phyloP scores from a whole-genome alignment of 2,113 vertebrate species.

The Chiloscyllium plagiosum region DNA sequence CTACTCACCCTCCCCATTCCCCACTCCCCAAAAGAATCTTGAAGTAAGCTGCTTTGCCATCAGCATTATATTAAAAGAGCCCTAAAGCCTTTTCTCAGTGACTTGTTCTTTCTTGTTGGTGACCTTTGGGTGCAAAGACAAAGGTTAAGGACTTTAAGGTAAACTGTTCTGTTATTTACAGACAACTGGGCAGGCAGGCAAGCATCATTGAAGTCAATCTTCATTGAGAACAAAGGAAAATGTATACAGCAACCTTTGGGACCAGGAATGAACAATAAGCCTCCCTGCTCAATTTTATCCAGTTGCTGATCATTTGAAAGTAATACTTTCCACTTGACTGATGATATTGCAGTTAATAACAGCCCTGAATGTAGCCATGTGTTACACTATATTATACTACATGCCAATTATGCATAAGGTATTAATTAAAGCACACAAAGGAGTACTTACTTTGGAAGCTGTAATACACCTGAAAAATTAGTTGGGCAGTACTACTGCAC shows the following conservation, averaged over 20 bases:
- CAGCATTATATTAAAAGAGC: not conserved
- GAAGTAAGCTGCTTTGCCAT: not conserved
- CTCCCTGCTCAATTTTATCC: not conserved
- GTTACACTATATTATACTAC: not conserved
- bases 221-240: not conserved
- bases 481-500: not conserved
- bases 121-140: not conserved
- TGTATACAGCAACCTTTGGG: not conserved
- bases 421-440: not conserved
- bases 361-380: not conserved
- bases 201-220: not conserved
- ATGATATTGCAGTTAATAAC: not conserved
- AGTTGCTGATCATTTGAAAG: not conserved
- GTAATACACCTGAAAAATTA: not conserved
- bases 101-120: not conserved
- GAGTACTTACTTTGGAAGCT: not conserved
- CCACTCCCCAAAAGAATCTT: not conserved
- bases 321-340: conserved; percentile 8
- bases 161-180: not conserved
- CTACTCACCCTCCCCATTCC: too few species aligned
- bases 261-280: not conserved
- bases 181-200: not conserved
- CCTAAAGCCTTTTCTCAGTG: not conserved
- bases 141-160: not conserved
- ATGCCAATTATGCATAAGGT: not conserved